Conservation (phyloP, 2,113 vertebrate species). For the Cromileptes altivelis region DNA sequence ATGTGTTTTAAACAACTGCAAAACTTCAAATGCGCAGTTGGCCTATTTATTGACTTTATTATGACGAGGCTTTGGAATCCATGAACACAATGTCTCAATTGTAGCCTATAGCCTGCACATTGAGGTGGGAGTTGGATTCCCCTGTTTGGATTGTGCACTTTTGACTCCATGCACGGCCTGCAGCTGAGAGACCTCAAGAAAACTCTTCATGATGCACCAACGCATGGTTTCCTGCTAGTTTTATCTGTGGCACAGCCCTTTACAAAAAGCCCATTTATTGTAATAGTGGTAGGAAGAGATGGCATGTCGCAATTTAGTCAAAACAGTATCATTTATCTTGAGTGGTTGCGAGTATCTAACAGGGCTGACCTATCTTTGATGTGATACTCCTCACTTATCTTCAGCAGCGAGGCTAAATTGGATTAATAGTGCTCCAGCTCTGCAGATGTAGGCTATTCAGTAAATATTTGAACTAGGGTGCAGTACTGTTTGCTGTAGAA, state of each 20-base stretch:
- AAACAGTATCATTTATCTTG: background rate
- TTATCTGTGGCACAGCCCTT: background rate
- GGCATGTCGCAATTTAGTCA: background rate
- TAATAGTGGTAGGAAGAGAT: background rate
- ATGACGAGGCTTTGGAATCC: slow-evolving; percentile 57
- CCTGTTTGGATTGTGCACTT: slow-evolving; percentile 64
- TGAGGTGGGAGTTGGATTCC: slow-evolving; percentile 81
- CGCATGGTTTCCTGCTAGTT: slow-evolving; percentile 21
- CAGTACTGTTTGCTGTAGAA: slow-evolving; percentile 74
- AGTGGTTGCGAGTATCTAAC: background rate
- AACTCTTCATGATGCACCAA: slow-evolving; percentile 49
- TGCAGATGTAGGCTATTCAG: slow-evolving; percentile 46
- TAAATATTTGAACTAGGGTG: slow-evolving; percentile 84
- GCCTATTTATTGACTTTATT: slow-evolving; percentile 29
- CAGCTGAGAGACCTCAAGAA: slow-evolving; percentile 63
- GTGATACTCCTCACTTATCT: background rate
- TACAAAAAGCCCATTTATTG: slow-evolving; percentile 29
- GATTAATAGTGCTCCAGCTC: slow-evolving; percentile 14
- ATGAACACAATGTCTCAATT: slow-evolving; percentile 75
- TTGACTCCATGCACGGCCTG: slow-evolving; percentile 57
- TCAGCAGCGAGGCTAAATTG: background rate
- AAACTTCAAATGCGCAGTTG: slow-evolving; percentile 10
- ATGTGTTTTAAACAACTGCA: background rate
- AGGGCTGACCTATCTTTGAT: background rate
- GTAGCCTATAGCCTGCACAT: slow-evolving; percentile 74